phyloP scores from a whole-genome alignment of 2,113 vertebrate genomes.

The Crypturellus undulatus region DNA sequence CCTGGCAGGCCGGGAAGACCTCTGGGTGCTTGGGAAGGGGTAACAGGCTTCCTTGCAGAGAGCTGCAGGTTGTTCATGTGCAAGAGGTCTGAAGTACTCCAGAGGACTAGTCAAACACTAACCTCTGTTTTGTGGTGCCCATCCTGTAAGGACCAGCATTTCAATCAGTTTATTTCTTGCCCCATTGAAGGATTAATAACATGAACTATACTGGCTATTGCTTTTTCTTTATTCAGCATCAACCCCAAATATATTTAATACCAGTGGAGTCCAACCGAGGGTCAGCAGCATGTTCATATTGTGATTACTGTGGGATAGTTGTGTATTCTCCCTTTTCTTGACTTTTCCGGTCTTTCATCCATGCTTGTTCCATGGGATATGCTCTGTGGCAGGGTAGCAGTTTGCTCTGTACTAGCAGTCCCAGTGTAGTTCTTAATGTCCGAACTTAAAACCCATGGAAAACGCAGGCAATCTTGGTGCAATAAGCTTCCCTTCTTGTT shows the following conservation, averaged over 20 bases:
- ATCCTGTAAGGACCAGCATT: rapidly evolving
- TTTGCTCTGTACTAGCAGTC: not conserved
- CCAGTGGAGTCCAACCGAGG: not conserved
- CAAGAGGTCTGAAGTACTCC: not conserved
- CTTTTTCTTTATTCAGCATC: not conserved
- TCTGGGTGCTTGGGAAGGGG: not conserved
- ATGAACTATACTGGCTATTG: not conserved
- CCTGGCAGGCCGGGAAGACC: not conserved
- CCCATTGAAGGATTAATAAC: rapidly evolving
- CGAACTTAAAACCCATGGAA: rapidly evolving
- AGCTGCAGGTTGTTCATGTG: not conserved
- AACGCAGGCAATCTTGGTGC: not conserved
- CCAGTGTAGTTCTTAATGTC: not conserved
- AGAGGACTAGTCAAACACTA: not conserved
- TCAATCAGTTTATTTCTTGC: not conserved
- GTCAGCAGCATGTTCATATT: not conserved
- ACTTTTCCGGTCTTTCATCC: not conserved
- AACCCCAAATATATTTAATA: not conserved
- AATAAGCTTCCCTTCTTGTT: not conserved
- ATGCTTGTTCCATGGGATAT: not conserved
- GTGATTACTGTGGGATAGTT: not conserved
- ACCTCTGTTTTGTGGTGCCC: not conserved
- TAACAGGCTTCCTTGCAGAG: not conserved
- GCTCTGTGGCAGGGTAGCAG: not conserved
- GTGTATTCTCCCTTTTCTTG: not conserved